Base-by-base conservation (phyloP, 2,888 invertebrate genomes). In the Coleophora flavipennella region DNA sequence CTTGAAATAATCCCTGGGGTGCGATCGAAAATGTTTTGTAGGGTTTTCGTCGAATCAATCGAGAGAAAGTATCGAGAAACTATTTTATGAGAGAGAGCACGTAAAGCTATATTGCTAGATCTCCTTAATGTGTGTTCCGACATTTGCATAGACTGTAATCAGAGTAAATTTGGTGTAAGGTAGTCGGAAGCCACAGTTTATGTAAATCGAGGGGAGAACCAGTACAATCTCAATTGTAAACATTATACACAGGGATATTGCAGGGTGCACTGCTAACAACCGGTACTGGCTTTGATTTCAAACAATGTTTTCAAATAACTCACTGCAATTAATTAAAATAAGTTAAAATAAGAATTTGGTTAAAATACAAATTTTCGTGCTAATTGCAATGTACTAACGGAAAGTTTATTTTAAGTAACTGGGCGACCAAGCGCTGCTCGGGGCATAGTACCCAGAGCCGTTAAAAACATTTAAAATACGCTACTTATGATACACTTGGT, bases 241-340 rank as follows among this genome's bases (percentile, higher is more conserved):
- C 58, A 61, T 66, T 60, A n/a, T n/a, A 64, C 52, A 51, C 55
- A 44, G 56, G 59, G 57, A 60, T 67, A 65, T 63, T 61, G 64
- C 51, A 55, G 53, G 51, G 52, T 50, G 57, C 48, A 50, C 49
- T n/a, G 46, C 46, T 49, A 49, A 45, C 44, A 40, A 42, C 42
- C 43, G 46, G 3, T 20, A 6, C 20, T 20, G 20, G 3, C 6
- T 20, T 20, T 20, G 20, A 20, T 20, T n/a, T 20, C 20, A 20
- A 20, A 20, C 20, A 4, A 20, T 20, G 20, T 20, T 3, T 20
- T 20, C 6, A 20, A 3, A 4, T 20, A 20, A 20, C 3, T 4
- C 20, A 20, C 20, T 6, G 6, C 3, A 20, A 4, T 20, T 3
- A 3, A 20, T 20, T 20, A 20, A 3, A 20, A 20, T 20, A 20